Conservation (phyloP, 1,140 invertebrate genomes). For the Hormaphis cornu region DNA sequence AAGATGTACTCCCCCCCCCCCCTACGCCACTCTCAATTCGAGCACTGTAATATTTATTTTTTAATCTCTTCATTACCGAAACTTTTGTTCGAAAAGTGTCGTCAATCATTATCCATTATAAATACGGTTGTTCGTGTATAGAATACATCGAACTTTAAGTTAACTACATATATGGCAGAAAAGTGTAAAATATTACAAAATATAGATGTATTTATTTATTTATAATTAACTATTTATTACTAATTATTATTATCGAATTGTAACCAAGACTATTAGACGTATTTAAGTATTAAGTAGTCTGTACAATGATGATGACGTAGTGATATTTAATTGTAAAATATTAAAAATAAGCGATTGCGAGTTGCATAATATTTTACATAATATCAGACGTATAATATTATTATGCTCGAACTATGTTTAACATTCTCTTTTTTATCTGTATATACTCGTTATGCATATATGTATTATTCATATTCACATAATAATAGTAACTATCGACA, state of each 20-base stretch:
- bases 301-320: no score
- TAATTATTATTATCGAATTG: slow-evolving; percentile 6
- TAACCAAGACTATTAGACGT: slow-evolving; percentile 30
- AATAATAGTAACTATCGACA: no score
- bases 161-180: not conserved
- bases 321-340: no score
- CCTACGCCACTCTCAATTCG: no score
- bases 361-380: no score
- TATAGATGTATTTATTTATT: not conserved
- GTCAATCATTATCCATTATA: not conserved
- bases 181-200: not conserved
- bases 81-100: not conserved
- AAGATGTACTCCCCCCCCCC: no score
- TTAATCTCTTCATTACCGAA: not conserved
- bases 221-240: slow-evolving; percentile 21
- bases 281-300: slow-evolving; percentile 29
- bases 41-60: not conserved
- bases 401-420: no score
- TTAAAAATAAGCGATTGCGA: no score
- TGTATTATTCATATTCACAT: no score
- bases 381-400: no score
- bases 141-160: not conserved
- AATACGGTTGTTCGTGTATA: not conserved
- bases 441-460: no score
- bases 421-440: no score